A percentile compares a stretch with the other conserved stretches of the same genome.
phyloP scores from a whole-genome alignment of 2,888 invertebrate genomes.

The Liodrosophila aerea region DNA sequence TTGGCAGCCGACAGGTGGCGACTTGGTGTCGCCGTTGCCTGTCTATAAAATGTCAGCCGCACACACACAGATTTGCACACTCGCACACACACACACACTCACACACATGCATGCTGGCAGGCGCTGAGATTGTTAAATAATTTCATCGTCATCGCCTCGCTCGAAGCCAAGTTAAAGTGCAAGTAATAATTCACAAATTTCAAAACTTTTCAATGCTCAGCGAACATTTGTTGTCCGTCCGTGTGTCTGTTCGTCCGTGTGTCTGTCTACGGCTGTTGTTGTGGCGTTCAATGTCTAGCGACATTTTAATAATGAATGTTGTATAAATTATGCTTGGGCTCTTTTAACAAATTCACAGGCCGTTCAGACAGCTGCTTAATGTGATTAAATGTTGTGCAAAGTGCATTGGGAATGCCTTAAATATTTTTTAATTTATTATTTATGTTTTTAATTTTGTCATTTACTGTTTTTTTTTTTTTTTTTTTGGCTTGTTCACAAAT shows the following conservation, averaged over 20 bases:
- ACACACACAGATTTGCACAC: slow-evolving; percentile 13
- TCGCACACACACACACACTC: slow-evolving; percentile 1
- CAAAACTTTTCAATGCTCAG: slow-evolving; percentile 66
- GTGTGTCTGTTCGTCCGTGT: slow-evolving; percentile 12
- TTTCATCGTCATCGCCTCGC: slow-evolving; percentile 68
- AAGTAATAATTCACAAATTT: slow-evolving; percentile 76
- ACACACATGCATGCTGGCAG: slow-evolving; percentile 42
- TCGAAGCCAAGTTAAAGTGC: slow-evolving; percentile 72
- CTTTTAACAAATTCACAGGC: slow-evolving; percentile 53
- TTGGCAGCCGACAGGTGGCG: slow-evolving; percentile 67
- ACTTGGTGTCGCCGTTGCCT: slow-evolving; percentile 59
- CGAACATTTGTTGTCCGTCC: slow-evolving; percentile 39
- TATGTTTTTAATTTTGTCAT: background rate
- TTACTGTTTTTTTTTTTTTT: background rate
- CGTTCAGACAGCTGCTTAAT: slow-evolving; percentile 61
- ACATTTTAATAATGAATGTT: slow-evolving; percentile 70
- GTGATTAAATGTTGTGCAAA: slow-evolving; percentile 76
- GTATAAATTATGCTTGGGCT: slow-evolving; percentile 68
- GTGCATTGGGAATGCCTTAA: slow-evolving; percentile 50
- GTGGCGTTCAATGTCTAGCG: slow-evolving; percentile 70
- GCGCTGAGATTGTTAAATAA: slow-evolving; percentile 64
- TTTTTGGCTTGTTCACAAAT: slow-evolving; percentile 39
- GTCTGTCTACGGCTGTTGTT: slow-evolving; percentile 25
- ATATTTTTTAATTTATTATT: slow-evolving; percentile 12
- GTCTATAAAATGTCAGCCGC: slow-evolving; percentile 55